phyloP scores from a whole-genome alignment of 1,140 invertebrate species.

The Listronotus oregonensis region DNA sequence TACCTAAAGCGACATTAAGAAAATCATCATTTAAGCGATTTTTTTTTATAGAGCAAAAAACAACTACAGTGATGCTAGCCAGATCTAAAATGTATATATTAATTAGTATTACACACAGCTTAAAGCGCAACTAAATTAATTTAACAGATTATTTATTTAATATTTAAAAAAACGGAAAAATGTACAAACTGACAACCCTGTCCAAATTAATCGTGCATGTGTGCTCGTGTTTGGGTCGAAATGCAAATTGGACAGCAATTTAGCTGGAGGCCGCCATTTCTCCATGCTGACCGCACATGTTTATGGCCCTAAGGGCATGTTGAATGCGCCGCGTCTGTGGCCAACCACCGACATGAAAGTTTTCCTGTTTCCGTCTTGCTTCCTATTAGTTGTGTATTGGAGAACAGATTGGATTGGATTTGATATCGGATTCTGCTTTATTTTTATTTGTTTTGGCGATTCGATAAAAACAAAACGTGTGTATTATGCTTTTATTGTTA shows the following conservation, averaged over 20 bases:
- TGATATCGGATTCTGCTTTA: background rate
- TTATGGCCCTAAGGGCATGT: constrained; percentile 20
- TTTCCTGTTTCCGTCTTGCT: constrained; percentile 20
- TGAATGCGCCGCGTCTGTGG: constrained; percentile 22
- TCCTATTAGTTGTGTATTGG: constrained; percentile 11
- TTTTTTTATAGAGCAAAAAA: too few species aligned
- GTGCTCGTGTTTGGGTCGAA: background rate
- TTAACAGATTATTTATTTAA: too few species aligned
- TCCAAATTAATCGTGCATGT: constrained; percentile 9
- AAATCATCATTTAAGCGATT: too few species aligned
- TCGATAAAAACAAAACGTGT: too few species aligned
- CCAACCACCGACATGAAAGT: constrained; percentile 24
- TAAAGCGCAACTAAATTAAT: too few species aligned
- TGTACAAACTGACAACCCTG: background rate
- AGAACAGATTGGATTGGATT: background rate
- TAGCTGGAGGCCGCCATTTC: constrained; percentile 22
- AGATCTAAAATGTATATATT: too few species aligned
- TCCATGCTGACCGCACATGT: constrained; percentile 27
- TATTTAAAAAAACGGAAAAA: too few species aligned
- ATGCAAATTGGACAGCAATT: constrained; percentile 26
- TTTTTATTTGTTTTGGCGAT: too few species aligned
- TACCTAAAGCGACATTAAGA: too few species aligned
- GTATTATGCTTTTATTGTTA: too few species aligned
- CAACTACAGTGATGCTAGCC: too few species aligned
- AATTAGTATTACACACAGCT: too few species aligned